Evolutionary conservation across 2,888 invertebrate species (phyloP).

Genomic region (Chrysolina haemoptera): DNA sequence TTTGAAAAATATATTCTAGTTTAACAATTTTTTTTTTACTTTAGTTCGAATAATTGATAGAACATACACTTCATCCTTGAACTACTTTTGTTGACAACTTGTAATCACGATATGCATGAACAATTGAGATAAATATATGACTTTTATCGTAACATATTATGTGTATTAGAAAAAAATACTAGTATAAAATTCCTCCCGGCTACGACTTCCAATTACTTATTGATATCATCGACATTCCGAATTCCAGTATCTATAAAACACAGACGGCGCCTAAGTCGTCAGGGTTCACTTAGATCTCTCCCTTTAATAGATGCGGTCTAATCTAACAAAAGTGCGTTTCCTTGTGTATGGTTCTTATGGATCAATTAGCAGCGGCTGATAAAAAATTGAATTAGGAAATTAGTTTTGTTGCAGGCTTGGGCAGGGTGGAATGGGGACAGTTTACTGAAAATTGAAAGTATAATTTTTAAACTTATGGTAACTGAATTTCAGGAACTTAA

Average conservation of each 20-base stretch:
- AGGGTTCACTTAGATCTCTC: conserved; percentile 45
- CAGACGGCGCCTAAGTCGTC: conserved; percentile 41
- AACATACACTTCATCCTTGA: no score
- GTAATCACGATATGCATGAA: no score
- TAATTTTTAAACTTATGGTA: neutral
- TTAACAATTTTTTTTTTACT: no score
- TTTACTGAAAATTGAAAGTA: neutral
- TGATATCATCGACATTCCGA: conserved; percentile 18
- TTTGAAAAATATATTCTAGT: no score
- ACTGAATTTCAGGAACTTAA: no score
- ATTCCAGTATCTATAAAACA: conserved; percentile 22
- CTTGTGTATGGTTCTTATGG: conserved; percentile 57
- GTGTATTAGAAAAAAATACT: no score
- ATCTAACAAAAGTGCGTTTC: conserved; percentile 56
- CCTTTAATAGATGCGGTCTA: conserved; percentile 50
- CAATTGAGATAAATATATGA: no score
- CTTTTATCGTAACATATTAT: no score
- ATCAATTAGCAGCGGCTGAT: conserved; percentile 58
- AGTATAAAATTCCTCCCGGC: conserved; percentile 1
- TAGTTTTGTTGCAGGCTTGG: conserved; percentile 5
- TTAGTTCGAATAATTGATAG: no score
- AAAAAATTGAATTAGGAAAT: conserved; percentile 39
- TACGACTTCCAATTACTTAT: conserved; percentile 10
- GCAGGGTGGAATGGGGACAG: conserved; percentile 12
- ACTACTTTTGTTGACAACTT: no score